Evolutionary conservation across 2,113 vertebrate genomes (phyloP).

Genomic region (Mohoua ochrocephala): DNA sequence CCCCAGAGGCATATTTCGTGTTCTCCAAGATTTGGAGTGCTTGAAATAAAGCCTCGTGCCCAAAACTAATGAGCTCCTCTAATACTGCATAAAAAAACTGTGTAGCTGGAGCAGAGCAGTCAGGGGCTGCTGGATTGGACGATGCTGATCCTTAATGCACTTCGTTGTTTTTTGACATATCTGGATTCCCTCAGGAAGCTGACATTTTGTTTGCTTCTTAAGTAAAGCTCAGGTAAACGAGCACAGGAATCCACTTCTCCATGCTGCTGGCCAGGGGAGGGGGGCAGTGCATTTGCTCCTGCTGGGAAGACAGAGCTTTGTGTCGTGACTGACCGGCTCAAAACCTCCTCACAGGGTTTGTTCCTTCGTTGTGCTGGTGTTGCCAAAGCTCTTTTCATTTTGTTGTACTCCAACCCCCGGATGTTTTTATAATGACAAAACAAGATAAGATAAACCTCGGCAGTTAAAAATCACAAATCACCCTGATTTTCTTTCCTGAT

Average conservation of each 20-base stretch:
- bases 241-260: background rate
- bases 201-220: background rate
- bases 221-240: background rate
- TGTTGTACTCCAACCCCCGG: background rate
- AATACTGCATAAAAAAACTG: background rate
- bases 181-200: background rate
- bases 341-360: background rate
- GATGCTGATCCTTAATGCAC: background rate
- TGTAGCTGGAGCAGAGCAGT: background rate
- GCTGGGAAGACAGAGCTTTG: background rate
- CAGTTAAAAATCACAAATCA: background rate
- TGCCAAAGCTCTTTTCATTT: background rate
- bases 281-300: background rate
- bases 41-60: background rate
- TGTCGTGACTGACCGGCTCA: background rate
- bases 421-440: background rate
- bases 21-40: background rate
- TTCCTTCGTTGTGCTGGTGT: background rate
- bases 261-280: fast-evolving
- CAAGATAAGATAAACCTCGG: background rate
- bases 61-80: background rate
- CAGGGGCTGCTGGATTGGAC: background rate
- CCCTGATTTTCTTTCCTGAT: background rate
- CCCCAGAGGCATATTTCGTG: background rate
- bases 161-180: background rate